These are phyloP conservation scores for Crotophaga sulcirostris DNA, from an alignment of 2,113 vertebrate species.

Conservation along the genomic window DNA sequence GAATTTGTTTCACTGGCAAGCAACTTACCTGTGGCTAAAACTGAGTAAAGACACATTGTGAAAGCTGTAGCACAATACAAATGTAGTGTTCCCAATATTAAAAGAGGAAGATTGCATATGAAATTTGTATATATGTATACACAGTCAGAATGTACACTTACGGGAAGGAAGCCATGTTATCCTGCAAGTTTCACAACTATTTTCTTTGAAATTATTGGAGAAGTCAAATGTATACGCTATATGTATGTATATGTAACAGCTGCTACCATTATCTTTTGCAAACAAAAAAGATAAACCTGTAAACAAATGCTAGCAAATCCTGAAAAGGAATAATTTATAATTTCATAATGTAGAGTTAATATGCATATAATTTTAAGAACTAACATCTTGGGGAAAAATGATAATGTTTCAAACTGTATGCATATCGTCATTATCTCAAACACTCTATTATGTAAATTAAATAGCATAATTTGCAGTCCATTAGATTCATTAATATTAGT, in stretches of 20 bases:
- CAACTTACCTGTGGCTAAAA: neutral
- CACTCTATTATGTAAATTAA: neutral
- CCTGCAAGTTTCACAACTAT: neutral
- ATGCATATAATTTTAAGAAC: neutral
- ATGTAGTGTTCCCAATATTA: neutral
- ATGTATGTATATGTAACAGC: too few species aligned
- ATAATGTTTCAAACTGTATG: neutral
- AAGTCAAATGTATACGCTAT: rapidly evolving
- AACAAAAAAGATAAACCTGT: neutral
- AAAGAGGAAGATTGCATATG: neutral
- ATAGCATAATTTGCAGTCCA: neutral
- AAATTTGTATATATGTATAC: neutral
- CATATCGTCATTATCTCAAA: neutral
- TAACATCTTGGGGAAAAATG: neutral
- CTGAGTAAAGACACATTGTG: neutral
- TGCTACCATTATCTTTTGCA: neutral
- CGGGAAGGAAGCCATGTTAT: neutral
- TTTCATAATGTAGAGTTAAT: neutral
- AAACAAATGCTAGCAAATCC: neutral
- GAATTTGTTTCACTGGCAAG: neutral
- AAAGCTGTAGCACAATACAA: neutral
- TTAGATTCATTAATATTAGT: neutral
- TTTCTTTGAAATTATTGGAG: neutral
- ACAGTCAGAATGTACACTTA: neutral
- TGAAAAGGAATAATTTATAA: neutral